Conservation (phyloP, 2,888 invertebrate genomes). For the Apoderus coryli region DNA sequence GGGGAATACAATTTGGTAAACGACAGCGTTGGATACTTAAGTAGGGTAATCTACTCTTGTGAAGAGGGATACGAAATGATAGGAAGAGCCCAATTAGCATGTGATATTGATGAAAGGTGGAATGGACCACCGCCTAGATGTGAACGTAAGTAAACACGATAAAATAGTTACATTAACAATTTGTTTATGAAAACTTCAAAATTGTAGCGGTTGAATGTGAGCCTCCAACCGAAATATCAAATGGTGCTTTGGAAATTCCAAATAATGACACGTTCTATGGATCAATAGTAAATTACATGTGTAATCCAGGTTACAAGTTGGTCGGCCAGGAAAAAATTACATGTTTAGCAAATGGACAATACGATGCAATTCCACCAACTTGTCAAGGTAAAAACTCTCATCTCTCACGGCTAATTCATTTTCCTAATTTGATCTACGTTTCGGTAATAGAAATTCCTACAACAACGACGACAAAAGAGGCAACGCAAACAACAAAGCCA, state of each 20-base stretch:
- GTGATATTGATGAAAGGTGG: constrained; percentile 87
- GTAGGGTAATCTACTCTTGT: constrained; percentile 73
- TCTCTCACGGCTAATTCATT: too few relatives aligned
- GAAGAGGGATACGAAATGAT: constrained; percentile 74
- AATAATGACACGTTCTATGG: constrained; percentile 53
- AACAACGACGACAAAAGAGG: constrained; percentile 10
- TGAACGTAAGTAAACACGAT: constrained; percentile 55
- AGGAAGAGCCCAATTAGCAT: constrained; percentile 67
- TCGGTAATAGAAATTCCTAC: too few relatives aligned
- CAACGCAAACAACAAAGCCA: constrained; percentile 13
- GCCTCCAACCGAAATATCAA: constrained; percentile 47
- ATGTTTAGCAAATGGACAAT: constrained; percentile 64
- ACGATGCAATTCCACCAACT: constrained; percentile 60
- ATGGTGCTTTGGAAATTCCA: constrained; percentile 41
- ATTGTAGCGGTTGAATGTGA: constrained; percentile 60
- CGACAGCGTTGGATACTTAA: constrained; percentile 74
- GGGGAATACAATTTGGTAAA: constrained; percentile 71
- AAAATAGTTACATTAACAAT: constrained; percentile 6
- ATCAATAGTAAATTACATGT: constrained; percentile 59
- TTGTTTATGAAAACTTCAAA: too few relatives aligned
- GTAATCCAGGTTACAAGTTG: constrained; percentile 52
- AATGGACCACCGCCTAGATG: constrained; percentile 85
- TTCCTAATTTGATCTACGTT: too few relatives aligned
- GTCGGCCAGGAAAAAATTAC: constrained; percentile 50
- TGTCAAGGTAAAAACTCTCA: constrained; percentile 54